phyloP scores from a whole-genome alignment of 64 coral and sea anemone genomes.

The Exaiptasia diaphana region DNA sequence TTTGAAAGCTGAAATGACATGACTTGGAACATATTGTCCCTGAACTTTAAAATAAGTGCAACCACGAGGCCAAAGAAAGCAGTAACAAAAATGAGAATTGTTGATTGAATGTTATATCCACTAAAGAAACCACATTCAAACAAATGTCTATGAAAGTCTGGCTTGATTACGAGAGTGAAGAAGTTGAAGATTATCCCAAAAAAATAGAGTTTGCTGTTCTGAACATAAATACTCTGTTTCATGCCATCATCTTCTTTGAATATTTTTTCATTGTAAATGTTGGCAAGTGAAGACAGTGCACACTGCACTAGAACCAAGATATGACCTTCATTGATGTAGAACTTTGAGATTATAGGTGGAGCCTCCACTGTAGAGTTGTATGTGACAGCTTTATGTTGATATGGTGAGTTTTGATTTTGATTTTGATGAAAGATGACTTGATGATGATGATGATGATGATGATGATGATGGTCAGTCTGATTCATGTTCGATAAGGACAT shows the following conservation, averaged over 20 bases:
- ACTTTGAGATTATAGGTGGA: not conserved
- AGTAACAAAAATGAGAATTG: constrained; percentile 60
- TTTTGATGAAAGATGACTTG: not conserved
- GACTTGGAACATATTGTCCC: constrained; percentile 85
- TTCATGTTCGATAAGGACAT: constrained; percentile 48
- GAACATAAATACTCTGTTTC: constrained; percentile 62
- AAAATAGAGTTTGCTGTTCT: constrained; percentile 67
- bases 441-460: not conserved
- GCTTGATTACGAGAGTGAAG: constrained; percentile 13
- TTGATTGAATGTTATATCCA: constrained; percentile 65
- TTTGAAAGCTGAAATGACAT: constrained; percentile 76
- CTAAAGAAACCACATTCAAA: constrained; percentile 53
- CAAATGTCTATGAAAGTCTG: constrained; percentile 45
- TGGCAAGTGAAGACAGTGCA: constrained; percentile 53
- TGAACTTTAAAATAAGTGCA: constrained; percentile 68
- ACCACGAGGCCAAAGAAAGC: constrained; percentile 63
- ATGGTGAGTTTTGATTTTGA: not conserved
- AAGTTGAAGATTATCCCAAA: constrained; percentile 77
- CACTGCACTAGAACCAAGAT: constrained; percentile 62
- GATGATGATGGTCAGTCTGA: constrained; percentile 7
- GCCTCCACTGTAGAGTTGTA: not conserved
- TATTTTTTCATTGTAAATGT: constrained; percentile 86
- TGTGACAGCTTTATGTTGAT: not conserved
- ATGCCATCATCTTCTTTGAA: constrained; percentile 69
- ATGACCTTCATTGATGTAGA: constrained; percentile 48